Evolutionary conservation across 2,888 invertebrate species (phyloP).

Genomic region (Megastigmus dorsalis): DNA sequence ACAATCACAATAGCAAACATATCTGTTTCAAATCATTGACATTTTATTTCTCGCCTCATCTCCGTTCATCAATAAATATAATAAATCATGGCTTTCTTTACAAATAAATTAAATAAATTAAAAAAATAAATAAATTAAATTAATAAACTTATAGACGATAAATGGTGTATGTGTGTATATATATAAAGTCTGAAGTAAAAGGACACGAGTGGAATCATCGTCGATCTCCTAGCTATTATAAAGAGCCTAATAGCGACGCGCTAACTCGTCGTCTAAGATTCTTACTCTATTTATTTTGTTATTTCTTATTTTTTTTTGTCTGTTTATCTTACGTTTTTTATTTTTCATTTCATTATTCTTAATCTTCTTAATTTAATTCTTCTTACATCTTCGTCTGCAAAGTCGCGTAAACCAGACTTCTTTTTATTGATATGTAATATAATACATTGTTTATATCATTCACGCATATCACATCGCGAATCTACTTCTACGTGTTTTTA

Average conservation of each 20-base stretch:
- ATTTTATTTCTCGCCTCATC: background rate
- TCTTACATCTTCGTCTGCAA: constrained; percentile 27
- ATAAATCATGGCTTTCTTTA: constrained; percentile 18
- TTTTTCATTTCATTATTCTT: constrained; percentile 15
- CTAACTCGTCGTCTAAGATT: constrained; percentile 55
- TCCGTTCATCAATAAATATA: background rate
- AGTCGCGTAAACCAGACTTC: constrained; percentile 47
- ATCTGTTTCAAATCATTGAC: constrained; percentile 7
- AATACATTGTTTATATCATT: constrained; percentile 53
- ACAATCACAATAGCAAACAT: constrained; percentile 35
- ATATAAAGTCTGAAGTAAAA: constrained; percentile 38
- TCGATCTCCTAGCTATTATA: constrained; percentile 52
- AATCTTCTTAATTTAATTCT: constrained; percentile 13
- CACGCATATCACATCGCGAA: constrained; percentile 52
- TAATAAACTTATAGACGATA: constrained; percentile 17
- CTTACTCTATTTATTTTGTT: no score
- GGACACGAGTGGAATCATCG: constrained; percentile 54
- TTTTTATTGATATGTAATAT: constrained; percentile 54
- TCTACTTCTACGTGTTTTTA: constrained; percentile 15
- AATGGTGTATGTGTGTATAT: background rate
- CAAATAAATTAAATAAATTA: constrained; percentile 38
- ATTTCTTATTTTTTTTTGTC: no score
- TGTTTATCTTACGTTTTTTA: no score
- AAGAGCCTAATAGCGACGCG: constrained; percentile 54
- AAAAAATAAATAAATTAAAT: constrained; percentile 34